Evolutionary conservation across 2,113 vertebrate genomes (phyloP).

Genomic region (Daubentonia madagascariensis): DNA sequence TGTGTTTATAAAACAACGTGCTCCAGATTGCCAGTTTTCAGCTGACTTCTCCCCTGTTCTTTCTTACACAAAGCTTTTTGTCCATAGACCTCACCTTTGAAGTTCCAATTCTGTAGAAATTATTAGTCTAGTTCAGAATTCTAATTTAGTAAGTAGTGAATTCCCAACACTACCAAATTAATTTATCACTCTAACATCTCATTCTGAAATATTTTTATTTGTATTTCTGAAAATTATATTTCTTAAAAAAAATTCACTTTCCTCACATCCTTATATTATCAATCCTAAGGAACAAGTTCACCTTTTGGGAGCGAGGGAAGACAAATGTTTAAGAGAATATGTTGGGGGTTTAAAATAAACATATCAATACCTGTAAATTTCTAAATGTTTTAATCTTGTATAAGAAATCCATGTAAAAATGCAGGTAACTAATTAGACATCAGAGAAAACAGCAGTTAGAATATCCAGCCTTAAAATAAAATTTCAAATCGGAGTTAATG

Average conservation of each 20-base stretch:
- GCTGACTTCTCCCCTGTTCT: neutral
- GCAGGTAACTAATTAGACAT: neutral
- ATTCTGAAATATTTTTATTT: slow-evolving; percentile 17
- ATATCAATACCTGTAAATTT: neutral
- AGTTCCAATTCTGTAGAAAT: neutral
- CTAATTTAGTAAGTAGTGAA: neutral
- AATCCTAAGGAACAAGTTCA: neutral
- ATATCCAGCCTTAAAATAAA: neutral
- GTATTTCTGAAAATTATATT: neutral
- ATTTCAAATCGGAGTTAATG: neutral
- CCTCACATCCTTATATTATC: neutral
- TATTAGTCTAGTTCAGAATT: neutral
- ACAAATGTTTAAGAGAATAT: neutral
- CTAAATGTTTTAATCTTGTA: neutral
- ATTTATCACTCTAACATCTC: neutral
- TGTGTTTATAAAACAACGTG: neutral
- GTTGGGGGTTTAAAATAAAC: neutral
- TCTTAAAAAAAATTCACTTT: neutral
- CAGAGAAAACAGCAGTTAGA: neutral
- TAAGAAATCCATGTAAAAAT: neutral
- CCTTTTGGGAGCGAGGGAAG: neutral
- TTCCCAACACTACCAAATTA: neutral
- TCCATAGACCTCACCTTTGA: neutral
- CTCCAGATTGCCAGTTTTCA: neutral
- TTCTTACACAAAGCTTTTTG: neutral